Conservation (phyloP, 1,140 invertebrate species). For the Ceratina japonica region DNA sequence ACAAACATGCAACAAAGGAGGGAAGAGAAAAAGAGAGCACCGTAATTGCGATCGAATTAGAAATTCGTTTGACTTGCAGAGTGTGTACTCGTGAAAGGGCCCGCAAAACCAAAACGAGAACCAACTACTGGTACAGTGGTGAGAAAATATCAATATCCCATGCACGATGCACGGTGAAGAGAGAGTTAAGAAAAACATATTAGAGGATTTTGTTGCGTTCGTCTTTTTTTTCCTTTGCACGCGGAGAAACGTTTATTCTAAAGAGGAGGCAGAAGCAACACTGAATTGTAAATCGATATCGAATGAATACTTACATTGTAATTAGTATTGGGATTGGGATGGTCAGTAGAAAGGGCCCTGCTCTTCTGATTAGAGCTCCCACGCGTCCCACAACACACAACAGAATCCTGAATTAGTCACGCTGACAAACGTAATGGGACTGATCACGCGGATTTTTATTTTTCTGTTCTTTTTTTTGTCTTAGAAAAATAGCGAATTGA, state of each 20-base stretch:
- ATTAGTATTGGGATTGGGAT: constrained; percentile 79
- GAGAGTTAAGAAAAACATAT: constrained; percentile 13
- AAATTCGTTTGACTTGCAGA: constrained; percentile 18
- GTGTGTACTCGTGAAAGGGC: constrained; percentile 18
- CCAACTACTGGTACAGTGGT: constrained; percentile 21
- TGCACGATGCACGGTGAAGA: constrained; percentile 36
- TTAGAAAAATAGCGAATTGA: constrained; percentile 34
- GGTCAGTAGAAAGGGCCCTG: constrained; percentile 78
- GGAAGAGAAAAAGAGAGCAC: background rate
- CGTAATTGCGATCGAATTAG: constrained; percentile 37
- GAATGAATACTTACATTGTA: constrained; percentile 78
- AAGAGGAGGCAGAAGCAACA: constrained; percentile 68
- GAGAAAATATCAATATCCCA: constrained; percentile 54
- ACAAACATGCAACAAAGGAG: background rate
- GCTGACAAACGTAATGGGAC: constrained; percentile 68
- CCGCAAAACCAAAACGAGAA: constrained; percentile 50
- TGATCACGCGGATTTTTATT: constrained; percentile 30
- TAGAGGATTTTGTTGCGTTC: constrained; percentile 30
- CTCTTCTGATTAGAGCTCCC: constrained; percentile 78
- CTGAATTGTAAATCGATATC: constrained; percentile 73
- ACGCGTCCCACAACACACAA: constrained; percentile 78
- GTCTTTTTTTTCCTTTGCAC: constrained; percentile 33
- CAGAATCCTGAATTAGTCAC: constrained; percentile 79
- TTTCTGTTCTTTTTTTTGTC: constrained; percentile 7
- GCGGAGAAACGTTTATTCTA: constrained; percentile 29